Conservation (phyloP, 1,140 invertebrate genomes). For the Andricus grossulariae region DNA sequence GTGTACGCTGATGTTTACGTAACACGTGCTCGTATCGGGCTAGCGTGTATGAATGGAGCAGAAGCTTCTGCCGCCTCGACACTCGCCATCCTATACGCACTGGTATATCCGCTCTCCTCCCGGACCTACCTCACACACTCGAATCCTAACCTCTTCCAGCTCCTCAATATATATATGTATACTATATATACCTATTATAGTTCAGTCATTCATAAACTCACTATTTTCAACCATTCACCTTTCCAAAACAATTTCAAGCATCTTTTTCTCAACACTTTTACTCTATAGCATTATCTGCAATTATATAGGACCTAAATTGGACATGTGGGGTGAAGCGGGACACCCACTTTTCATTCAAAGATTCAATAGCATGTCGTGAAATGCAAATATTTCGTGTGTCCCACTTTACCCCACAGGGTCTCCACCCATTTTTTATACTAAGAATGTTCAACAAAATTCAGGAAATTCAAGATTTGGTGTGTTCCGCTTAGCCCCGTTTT, state of each 20-base stretch:
- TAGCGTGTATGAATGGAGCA: slow-evolving; percentile 11
- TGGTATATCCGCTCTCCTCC: slow-evolving; percentile 11
- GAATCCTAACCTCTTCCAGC: slow-evolving; percentile 11
- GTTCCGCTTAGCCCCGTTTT: no score
- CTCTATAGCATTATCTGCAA: no score
- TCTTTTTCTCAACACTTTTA: not conserved
- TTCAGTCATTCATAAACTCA: not conserved
- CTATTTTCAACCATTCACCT: not conserved
- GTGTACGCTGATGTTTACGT: not conserved
- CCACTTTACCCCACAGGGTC: no score
- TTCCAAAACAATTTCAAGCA: not conserved
- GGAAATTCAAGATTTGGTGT: no score
- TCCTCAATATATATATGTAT: not conserved
- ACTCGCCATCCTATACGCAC: slow-evolving; percentile 18
- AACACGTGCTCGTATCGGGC: not conserved
- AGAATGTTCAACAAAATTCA: no score
- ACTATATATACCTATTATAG: slow-evolving; percentile 4
- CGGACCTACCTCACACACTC: slow-evolving; percentile 27
- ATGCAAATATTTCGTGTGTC: no score
- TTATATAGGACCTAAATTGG: no score
- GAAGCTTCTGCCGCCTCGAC: slow-evolving; percentile 17
- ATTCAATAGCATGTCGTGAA: no score
- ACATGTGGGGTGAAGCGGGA: no score
- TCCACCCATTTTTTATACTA: no score
- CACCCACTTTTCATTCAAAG: no score